phyloP scores from a whole-genome alignment of 1,140 invertebrate genomes.

The Bathynomus jamesi region DNA sequence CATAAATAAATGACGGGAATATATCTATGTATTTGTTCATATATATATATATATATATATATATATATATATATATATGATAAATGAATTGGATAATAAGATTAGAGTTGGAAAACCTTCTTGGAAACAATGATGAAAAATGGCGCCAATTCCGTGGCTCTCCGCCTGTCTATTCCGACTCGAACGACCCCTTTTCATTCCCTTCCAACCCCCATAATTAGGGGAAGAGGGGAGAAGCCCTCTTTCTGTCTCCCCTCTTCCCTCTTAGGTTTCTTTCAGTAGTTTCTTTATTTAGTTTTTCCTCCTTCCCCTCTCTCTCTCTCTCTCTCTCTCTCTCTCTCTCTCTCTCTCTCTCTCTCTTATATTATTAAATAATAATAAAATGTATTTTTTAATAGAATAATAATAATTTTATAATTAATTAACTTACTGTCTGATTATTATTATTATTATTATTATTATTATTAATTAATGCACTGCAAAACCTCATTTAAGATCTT shows the following conservation, averaged over 20 bases:
- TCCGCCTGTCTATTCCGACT: background rate
- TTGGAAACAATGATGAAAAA: background rate
- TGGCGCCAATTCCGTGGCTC: background rate
- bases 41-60: slow-evolving; percentile 6
- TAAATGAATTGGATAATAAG: background rate
- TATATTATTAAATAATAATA: background rate
- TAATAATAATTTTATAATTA: too few relatives aligned
- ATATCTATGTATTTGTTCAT: slow-evolving; percentile 6
- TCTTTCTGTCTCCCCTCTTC: background rate
- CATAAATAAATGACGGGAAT: background rate
- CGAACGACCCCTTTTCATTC: background rate
- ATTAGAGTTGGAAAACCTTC: background rate
- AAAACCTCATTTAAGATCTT: too few relatives aligned
- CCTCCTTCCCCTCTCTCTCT: background rate
- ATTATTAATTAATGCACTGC: too few relatives aligned
- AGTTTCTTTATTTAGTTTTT: background rate
- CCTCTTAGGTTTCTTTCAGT: background rate
- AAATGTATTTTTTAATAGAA: too few relatives aligned
- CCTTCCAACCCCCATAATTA: background rate
- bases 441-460: too few relatives aligned
- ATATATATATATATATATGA: background rate
- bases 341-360: background rate
- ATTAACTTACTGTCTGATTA: too few relatives aligned
- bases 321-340: background rate
- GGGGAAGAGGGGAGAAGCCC: background rate